phyloP scores from a whole-genome alignment of 2,797 vertebrate species.

The Phalanger gymnotis region DNA sequence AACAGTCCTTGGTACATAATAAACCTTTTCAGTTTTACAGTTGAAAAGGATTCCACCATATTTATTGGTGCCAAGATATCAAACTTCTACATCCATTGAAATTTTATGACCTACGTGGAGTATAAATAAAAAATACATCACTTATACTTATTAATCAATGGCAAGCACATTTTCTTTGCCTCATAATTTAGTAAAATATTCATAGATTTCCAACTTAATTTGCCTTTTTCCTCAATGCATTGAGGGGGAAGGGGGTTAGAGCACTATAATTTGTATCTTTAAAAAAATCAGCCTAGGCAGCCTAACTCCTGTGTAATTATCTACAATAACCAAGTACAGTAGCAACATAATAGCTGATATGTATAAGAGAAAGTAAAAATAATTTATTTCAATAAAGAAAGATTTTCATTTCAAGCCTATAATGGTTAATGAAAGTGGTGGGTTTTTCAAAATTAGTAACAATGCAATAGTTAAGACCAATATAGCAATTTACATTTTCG shows the following conservation, averaged over 20 bases:
- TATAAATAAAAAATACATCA: not conserved
- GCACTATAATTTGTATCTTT: constrained; percentile 10
- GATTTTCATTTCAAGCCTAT: constrained; percentile 44
- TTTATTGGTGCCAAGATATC: not conserved
- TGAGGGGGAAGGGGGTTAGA: not conserved
- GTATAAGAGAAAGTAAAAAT: constrained; percentile 32
- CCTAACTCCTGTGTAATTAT: constrained; percentile 16
- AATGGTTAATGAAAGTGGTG: constrained; percentile 14
- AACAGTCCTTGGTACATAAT: not conserved
- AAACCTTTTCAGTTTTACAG: not conserved
- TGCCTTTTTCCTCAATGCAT: constrained; percentile 17
- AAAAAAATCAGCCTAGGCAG: not conserved
- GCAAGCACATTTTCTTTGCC: constrained; percentile 31
- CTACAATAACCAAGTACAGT: constrained; percentile 6
- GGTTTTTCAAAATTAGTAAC: constrained; percentile 20
- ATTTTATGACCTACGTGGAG: too few relatives aligned
- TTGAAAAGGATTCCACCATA: not conserved
- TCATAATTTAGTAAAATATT: constrained; percentile 40
- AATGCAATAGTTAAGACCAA: constrained; percentile 20
- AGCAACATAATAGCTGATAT: not conserved
- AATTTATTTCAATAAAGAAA: constrained; percentile 38
- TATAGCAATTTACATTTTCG: constrained; percentile 20
- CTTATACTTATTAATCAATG: constrained; percentile 35
- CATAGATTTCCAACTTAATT: constrained; percentile 24
- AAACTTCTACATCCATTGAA: not conserved